Base-by-base conservation (phyloP, 1,140 invertebrate genomes). In the Magallana gigas region DNA sequence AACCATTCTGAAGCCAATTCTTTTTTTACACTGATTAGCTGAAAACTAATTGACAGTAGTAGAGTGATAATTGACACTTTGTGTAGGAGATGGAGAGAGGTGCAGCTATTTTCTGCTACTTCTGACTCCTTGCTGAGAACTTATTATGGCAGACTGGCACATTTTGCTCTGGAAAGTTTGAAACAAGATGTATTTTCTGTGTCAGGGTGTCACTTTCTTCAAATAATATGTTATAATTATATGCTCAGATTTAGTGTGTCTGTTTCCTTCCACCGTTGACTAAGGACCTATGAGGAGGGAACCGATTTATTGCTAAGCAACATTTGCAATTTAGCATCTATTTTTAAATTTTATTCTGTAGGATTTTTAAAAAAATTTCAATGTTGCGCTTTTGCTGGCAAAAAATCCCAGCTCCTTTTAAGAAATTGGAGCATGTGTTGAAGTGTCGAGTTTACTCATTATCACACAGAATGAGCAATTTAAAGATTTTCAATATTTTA, bases 21-120 rank as follows among this genome's bases (percentile, higher is more conserved):
- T 14, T 29, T 76, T 76, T 62, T 76, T 76, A 76, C 23, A 12
- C 68, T 76, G 68, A 76, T 76, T 76, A 76, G 68, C 36, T 23
- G 23, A 23, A 29, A 11, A 23, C 68, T 76, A 76, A 76, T 76
- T 76, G 68, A 76, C 68, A 76, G 68, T 23, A 29, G 68, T 76
- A 29, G 68, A 29, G 68, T 76, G 9, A 29, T 76, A 76, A 76
- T 76, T 76, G 68, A 76, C 68, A 76, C 68, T 76, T 23, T 18
- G 68, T 76, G 18, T 76, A 76, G 36, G 68, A 29, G 23, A 76
- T 29, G 68, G 68, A 29, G 68, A 76, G 68, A 76, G 14, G 36
- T 76, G 68, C 68, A 76, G 68, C 68, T 29, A 76, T 76, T 76
- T 76, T 18, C 68, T 76, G 11, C 68, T 29, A 29, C 23, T 36